phyloP scores from a whole-genome alignment of 2,113 vertebrate species.

The Lamprotornis superbus region DNA sequence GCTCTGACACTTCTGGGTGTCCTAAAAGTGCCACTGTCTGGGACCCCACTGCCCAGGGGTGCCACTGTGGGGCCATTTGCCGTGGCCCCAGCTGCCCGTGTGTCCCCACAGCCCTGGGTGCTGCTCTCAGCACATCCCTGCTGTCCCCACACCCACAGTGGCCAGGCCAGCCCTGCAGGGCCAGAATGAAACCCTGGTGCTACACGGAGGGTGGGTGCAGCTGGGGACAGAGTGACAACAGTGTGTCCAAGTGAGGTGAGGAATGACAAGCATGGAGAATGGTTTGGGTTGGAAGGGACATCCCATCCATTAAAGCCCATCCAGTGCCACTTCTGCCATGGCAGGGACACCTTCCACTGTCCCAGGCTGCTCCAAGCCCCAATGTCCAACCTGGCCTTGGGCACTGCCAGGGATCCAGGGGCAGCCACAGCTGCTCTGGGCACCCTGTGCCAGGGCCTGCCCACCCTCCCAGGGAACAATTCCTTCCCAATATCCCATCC shows the following conservation, averaged over 20 bases:
- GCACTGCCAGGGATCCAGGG: background rate
- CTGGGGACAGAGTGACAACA: background rate
- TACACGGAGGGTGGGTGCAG: background rate
- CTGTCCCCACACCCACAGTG: background rate
- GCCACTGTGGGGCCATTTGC: background rate
- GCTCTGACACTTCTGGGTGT: background rate
- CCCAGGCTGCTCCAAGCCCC: background rate
- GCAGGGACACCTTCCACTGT: background rate
- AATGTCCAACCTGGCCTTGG: background rate
- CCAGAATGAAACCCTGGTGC: background rate
- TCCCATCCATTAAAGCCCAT: background rate
- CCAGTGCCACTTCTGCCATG: background rate
- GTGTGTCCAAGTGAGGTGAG: too few species aligned
- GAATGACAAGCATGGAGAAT: background rate
- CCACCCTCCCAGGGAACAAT: too few species aligned
- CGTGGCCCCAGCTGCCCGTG: fast-evolving
- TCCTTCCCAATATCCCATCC: too few species aligned
- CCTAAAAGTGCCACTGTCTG: background rate
- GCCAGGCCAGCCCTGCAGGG: background rate
- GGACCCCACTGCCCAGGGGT: background rate
- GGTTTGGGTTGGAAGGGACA: background rate
- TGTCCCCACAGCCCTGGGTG: background rate
- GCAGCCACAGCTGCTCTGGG: too few species aligned
- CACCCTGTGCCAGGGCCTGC: too few species aligned
- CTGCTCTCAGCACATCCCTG: background rate